Evolutionary conservation across 2,113 vertebrate genomes (phyloP), one percentile per base, ranked within the genome.

Genomic region (Eclectus roratus): DNA sequence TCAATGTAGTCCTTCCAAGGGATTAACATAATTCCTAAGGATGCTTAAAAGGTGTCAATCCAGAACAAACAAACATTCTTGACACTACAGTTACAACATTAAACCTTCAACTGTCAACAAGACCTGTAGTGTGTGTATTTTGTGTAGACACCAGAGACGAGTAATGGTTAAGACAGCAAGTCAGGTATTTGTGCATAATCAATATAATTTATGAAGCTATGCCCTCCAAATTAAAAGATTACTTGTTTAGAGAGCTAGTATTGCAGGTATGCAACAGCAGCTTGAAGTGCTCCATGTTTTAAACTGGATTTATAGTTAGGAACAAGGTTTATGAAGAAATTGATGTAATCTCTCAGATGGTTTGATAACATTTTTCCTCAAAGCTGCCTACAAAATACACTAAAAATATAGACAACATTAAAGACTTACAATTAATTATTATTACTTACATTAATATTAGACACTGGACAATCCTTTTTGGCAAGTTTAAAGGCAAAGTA

Each of bases 401-500:
- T 23, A 29, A 53, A 47, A 53, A 19, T 0, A 49, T 0, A 1
- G 5, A 56, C 74, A 27, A 55, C 39, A 39, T 6, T 19, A 28
- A 56, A 52, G 9, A 82, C 16, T 58, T 35, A 58, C 56, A 58
- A 58, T 58, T 58, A 35, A 58, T 58, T 35, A 58, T 58, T 58
- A 58, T 24, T 81, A 98, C 99, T 99, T 97, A 99, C 99, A 97
- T 98, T 98, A 83, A 99, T 99, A 93, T 99, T 99, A 97, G 99
- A 98, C 96, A 99, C 97, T 1, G 99, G 99, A 88, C 99, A 99
- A 47, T 99, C 99, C 97, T 98, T 99, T 98, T 98, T 99, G 95
- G 99, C 98, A 97, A 99, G 97, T 97, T 98, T 99, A 97, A 99
- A 99, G 97, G 99, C 99, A 98, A 99, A 99, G 97, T 98, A 98